These are phyloP conservation scores for Corythornis madagascariensis DNA, from an alignment of 2,113 vertebrate species.

Conservation along the genomic window DNA sequence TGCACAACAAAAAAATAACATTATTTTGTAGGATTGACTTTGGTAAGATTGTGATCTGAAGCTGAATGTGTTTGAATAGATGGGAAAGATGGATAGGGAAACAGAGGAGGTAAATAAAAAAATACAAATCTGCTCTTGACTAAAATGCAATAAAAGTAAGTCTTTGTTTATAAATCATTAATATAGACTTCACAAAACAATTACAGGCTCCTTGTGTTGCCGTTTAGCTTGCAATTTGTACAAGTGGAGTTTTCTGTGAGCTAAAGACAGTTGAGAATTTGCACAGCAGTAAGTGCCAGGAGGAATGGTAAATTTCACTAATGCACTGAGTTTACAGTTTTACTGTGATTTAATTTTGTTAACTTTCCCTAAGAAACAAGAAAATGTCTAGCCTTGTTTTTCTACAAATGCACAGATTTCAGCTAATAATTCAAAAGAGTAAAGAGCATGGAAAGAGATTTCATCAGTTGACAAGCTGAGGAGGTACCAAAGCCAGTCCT, in stretches of 20 bases:
- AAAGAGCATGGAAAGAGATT: neutral
- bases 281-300: neutral
- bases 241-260: neutral
- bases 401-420: neutral
- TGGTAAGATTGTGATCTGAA: slow-evolving; percentile 6
- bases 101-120: neutral
- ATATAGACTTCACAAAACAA: neutral
- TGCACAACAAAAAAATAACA: slow-evolving; percentile 5
- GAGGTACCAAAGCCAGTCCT: neutral
- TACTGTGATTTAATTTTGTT: neutral
- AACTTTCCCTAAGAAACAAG: neutral
- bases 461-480: neutral
- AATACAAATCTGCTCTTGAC: neutral
- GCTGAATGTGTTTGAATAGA: neutral
- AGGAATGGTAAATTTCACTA: neutral
- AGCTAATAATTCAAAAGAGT: neutral
- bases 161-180: neutral
- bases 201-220: neutral
- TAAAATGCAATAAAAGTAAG: neutral
- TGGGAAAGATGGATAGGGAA: neutral
- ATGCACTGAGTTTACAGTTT: neutral
- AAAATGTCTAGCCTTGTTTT: neutral
- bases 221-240: neutral
- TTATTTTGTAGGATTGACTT: slow-evolving; percentile 6
- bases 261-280: neutral